Evolutionary conservation across 2,888 invertebrate genomes (phyloP).

Genomic region (Pantelozetes paolii): DNA sequence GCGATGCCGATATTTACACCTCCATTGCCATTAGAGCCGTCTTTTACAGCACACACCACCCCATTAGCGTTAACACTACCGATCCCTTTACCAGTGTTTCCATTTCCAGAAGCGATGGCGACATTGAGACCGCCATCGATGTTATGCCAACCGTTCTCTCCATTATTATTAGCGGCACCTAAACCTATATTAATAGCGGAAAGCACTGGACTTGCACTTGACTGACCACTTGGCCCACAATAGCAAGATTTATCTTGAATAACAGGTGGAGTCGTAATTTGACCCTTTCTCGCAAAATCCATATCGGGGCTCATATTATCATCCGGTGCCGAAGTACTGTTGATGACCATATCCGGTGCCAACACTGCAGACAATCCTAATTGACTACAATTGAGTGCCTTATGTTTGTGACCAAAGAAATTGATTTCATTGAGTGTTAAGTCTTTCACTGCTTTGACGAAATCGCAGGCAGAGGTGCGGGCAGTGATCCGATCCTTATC

Average conservation of each 20-base stretch:
- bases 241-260: background rate
- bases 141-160: background rate
- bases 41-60: background rate
- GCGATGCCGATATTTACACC: constrained; percentile 11
- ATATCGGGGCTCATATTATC: background rate
- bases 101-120: constrained; percentile 1
- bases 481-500: background rate
- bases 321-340: background rate
- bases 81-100: background rate
- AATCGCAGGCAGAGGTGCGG: background rate
- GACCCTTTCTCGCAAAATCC: background rate
- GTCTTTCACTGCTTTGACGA: background rate
- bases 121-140: background rate
- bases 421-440: background rate
- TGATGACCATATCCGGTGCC: background rate
- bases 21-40: constrained; percentile 2
- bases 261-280: background rate
- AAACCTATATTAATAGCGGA: background rate
- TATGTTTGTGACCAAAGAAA: background rate
- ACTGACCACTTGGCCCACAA: background rate
- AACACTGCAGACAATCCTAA: background rate
- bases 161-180: constrained; percentile 13
- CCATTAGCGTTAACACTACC: background rate
- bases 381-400: background rate
- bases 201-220: background rate